Conservation (phyloP, 2,888 invertebrate species). For the Mellilla xanthometata region DNA sequence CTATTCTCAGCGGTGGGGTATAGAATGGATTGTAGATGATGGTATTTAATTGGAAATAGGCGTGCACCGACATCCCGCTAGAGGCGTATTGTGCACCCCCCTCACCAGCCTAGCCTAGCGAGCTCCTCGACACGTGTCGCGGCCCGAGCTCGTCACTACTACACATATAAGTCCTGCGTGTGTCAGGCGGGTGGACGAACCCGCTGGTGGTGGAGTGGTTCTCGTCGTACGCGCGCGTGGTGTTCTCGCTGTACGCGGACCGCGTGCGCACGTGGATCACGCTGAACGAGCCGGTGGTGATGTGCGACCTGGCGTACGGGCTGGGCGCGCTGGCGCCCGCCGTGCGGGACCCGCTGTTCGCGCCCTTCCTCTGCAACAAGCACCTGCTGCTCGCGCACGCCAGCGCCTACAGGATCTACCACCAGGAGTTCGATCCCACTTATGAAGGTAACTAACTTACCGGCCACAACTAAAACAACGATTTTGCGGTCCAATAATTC, state of each 20-base stretch:
- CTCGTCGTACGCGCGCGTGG: slow-evolving; percentile 79
- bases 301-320: slow-evolving; percentile 29
- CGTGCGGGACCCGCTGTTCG: slow-evolving; percentile 15
- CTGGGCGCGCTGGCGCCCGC: slow-evolving; percentile 21
- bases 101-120: too few relatives aligned
- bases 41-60: too few relatives aligned
- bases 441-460: slow-evolving; percentile 64
- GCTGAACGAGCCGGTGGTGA: slow-evolving; percentile 84
- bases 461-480: too few relatives aligned
- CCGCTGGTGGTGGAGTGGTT: slow-evolving; percentile 81
- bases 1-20: too few relatives aligned
- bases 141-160: too few relatives aligned
- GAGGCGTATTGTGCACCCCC: too few relatives aligned
- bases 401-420: slow-evolving; percentile 79
- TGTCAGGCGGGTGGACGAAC: slow-evolving; percentile 83
- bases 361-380: slow-evolving; percentile 57
- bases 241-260: slow-evolving; percentile 79
- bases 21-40: too few relatives aligned
- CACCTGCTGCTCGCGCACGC: slow-evolving; percentile 86
- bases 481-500: too few relatives aligned
- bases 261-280: slow-evolving; percentile 86
- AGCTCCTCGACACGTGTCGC: too few relatives aligned
- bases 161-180: too few relatives aligned
- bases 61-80: too few relatives aligned
- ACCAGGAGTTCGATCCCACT: slow-evolving; percentile 65